Evolutionary conservation across 2,113 vertebrate species (phyloP), one percentile per base, ranked within the genome.

Genomic region (Synodontis membranacea): DNA sequence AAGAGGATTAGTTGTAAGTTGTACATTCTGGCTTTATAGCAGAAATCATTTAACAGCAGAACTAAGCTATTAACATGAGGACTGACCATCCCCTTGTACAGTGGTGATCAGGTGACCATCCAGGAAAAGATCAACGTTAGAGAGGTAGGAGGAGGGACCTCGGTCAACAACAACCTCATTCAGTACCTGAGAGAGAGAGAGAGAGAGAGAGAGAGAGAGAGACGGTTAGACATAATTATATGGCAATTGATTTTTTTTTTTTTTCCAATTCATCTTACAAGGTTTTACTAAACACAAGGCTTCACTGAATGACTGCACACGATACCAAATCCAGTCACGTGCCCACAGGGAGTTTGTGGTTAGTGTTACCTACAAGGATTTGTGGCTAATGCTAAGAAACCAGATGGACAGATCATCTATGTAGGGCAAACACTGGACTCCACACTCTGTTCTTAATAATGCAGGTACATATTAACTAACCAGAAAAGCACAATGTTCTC

Each of bases 91-190:
- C 37, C 95, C 95, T 90, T 96, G 95, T 80, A 96, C 95, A 0
- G 95, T 95, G 7, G 95, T 96, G 91, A 96, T 96, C 89, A 96
- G 94, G 23, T 95, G 92, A 76, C 95, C 95, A 14, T 96, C 94
- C 7, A 96, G 93, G 88, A 95, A 96, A 83, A 96, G 82, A 87
- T 96, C 95, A 23, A 96, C 95, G 0, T 96, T 96, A 54, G 95
- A 96, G 86, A 96, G 92, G 91, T 96, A 96, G 70, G 95, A 95
- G 39, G 95, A 96, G 0, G 95, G 95, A 5, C 95, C 95, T 88
- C 95, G 89, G 91, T 96, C 95, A 72, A 96, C 95, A 62, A 96
- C 95, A 86, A 96, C 95, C 89, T 96, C 95, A 86, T 96, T 96
- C 70, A 96, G 84, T 83, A 96, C 95, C 95, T 96, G n/a, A 39